Percentiles rank a stretch among this genome's conserved stretches.
These are phyloP conservation scores for Todiramphus saurophagus DNA, from an alignment of 2,113 vertebrate species.

Conservation along the genomic window DNA sequence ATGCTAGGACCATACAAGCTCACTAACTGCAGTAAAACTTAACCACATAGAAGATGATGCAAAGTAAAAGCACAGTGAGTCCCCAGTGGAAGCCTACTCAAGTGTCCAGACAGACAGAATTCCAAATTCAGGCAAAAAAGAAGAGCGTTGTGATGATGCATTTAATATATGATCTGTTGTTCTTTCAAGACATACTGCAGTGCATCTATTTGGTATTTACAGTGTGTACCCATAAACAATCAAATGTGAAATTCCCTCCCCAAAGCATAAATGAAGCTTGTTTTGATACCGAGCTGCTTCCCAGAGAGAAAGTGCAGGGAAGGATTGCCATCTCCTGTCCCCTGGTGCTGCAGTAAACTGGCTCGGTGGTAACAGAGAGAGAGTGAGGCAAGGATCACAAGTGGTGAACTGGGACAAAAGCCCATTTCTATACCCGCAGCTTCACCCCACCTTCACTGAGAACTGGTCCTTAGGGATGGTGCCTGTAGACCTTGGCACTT, in stretches of 20 bases:
- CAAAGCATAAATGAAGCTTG: not conserved
- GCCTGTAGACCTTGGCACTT: not conserved
- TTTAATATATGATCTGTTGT: not conserved
- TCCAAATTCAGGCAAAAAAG: not conserved
- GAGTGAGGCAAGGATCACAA: not conserved
- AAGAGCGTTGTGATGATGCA: not conserved
- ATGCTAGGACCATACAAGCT: not conserved
- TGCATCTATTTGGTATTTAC: conserved; percentile 5
- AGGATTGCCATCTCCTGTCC: not conserved
- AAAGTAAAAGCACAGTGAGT: not conserved
- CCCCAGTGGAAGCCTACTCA: not conserved
- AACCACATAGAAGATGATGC: not conserved
- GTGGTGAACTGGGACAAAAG: rapidly evolving
- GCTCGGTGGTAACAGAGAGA: not conserved
- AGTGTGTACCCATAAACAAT: not conserved
- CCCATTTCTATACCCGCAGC: not conserved
- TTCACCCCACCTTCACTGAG: not conserved
- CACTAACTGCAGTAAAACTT: not conserved
- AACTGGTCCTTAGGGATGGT: not conserved
- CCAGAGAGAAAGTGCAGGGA: not conserved
- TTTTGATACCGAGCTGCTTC: not conserved
- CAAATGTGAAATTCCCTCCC: not conserved
- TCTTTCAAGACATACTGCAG: not conserved
- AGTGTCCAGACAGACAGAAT: not conserved
- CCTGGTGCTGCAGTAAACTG: not conserved